phyloP scores from a whole-genome alignment of 2,113 vertebrate genomes.

The Cricetomys ansorgei region DNA sequence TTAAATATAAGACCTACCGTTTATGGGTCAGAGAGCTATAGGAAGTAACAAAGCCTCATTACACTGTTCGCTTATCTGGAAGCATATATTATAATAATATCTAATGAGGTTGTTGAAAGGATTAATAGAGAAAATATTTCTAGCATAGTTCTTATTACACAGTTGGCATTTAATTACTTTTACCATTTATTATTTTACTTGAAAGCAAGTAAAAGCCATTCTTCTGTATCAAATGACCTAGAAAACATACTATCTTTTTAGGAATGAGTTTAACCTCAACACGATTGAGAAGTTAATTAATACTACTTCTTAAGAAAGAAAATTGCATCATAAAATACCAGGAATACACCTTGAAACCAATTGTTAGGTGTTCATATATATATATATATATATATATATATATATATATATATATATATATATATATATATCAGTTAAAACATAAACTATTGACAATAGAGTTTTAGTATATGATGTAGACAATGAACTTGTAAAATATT shows the following conservation, averaged over 20 bases:
- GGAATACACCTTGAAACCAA: not conserved
- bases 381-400: too few species aligned
- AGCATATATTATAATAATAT: not conserved
- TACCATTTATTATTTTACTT: slow-evolving; percentile 38
- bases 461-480: not conserved
- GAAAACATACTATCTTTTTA: not conserved
- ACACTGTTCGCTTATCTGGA: not conserved
- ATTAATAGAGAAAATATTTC: slow-evolving; percentile 26
- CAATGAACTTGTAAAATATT: not conserved
- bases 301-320: slow-evolving; percentile 36
- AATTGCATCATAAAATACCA: slow-evolving; percentile 17
- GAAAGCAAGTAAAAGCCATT: not conserved
- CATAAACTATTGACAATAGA: not conserved
- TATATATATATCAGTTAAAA: not conserved
- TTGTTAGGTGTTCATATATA: not conserved
- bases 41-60: not conserved
- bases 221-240: not conserved
- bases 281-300: slow-evolving; percentile 39
- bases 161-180: slow-evolving; percentile 32
- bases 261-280: not conserved
- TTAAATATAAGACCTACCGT: not conserved
- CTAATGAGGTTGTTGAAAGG: not conserved
- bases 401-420: too few species aligned
- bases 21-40: not conserved
- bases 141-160: not conserved